Evolutionary conservation across 2,113 vertebrate species (phyloP), one percentile per base, ranked within the genome.

Genomic region (Suncus etruscus): DNA sequence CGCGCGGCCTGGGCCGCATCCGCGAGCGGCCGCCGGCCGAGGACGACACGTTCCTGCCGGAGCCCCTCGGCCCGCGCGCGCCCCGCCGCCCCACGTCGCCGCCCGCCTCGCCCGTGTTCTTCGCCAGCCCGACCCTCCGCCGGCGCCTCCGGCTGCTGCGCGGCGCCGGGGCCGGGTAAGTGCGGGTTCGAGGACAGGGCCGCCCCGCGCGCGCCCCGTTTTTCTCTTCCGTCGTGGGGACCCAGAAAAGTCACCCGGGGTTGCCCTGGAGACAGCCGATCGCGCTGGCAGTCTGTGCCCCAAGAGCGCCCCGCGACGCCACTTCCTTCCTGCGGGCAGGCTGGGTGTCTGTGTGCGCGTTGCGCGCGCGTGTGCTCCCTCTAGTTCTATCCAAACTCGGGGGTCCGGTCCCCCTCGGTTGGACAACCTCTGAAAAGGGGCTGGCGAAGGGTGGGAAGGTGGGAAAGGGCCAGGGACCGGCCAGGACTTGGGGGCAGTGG

Each of bases 1-100:
- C 82, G 12, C 80, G 48, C 16, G 86, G 81, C 76, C 83, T 94
- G 89, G 86, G 91, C 69, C 72, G 93, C 69, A 93, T 95, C 61
- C 91, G 86, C 0, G 93, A 85, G 85, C 94, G 69, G 66, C 92
- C 75, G 87, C 73, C 75, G 12, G n/a, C 91, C 0, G 94, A 96
- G 87, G 95, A 96, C 82, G 95, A 96, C 25, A 85, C 95, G 1
- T 96, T 96, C 76, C 86, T 95, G 73, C 84, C 92, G 0, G 92
- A 94, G 68, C 14, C 91, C 78, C 39, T 15, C 3, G 39, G 65
- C 31, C 92, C 29, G 14, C 73, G 82, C 61, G 66, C 90, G 11
- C 65, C 87, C 87, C 90, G 93, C 70, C 90, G 89, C 81, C 84
- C 45, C 6, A 78, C 73, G 0, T 93, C 95, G 12, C 95, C 95